A percentile compares a stretch with the other conserved stretches of the same genome.
Conservation (phyloP, 1,140 invertebrate species). For the Rhyacophila brunnea region DNA sequence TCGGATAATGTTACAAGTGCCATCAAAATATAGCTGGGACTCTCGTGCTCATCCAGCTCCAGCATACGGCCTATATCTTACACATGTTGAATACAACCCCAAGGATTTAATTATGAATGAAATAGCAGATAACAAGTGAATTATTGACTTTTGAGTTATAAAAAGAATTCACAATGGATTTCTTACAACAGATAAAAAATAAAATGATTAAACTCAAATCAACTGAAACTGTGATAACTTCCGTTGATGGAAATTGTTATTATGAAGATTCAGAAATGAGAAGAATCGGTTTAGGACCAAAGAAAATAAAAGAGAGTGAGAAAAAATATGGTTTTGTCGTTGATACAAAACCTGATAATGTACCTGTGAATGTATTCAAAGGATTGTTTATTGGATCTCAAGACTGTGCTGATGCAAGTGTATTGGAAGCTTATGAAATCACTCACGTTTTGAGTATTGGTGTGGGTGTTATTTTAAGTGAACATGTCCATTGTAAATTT, state of each 20-base stretch:
- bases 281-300: conserved; percentile 33
- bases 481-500: conserved; percentile 44
- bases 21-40: conserved; percentile 67
- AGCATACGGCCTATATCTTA: conserved; percentile 67
- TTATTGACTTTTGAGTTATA: too few relatives aligned
- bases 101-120: conserved; percentile 50
- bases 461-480: conserved; percentile 49
- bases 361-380: conserved; percentile 63
- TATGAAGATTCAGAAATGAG: conserved; percentile 49
- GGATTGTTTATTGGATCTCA: conserved; percentile 80
- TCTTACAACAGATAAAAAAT: conserved; percentile 58
- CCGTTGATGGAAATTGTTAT: conserved; percentile 57
- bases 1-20: conserved; percentile 70
- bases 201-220: conserved; percentile 56
- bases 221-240: conserved; percentile 65
- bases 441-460: conserved; percentile 75
- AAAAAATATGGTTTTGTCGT: conserved; percentile 71
- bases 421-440: conserved; percentile 64
- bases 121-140: conserved; percentile 16
- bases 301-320: conserved; percentile 41
- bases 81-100: conserved; percentile 64
- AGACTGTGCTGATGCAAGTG: conserved; percentile 67
- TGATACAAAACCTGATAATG: conserved; percentile 78
- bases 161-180: conserved; percentile 63
- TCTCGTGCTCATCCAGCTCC: conserved; percentile 51